Conservation (phyloP, 2,888 invertebrate genomes). For the Gnatocerus cornutus region DNA sequence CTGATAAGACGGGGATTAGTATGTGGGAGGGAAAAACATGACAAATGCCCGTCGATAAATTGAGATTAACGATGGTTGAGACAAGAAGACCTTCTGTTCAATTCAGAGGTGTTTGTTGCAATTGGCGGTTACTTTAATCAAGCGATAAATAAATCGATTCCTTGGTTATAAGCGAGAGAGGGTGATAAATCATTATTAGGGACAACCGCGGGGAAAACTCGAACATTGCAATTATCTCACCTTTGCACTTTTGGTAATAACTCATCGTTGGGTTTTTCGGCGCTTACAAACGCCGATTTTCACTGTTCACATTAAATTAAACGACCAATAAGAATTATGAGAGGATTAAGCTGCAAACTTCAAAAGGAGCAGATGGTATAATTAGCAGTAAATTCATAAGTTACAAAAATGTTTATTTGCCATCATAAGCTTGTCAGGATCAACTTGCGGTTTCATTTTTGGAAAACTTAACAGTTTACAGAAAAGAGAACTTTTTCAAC, state of each 20-base stretch:
- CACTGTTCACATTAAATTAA: not conserved
- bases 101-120: constrained; percentile 32
- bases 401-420: too few species aligned
- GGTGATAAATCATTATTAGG: constrained; percentile 45
- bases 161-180: constrained; percentile 32
- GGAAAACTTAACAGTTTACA: too few species aligned
- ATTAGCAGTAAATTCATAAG: too few species aligned
- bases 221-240: constrained; percentile 31
- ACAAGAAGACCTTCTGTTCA: constrained; percentile 41
- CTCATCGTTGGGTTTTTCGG: constrained; percentile 7
- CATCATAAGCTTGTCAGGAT: too few species aligned
- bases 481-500: too few species aligned
- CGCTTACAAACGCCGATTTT: not conserved
- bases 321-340: too few species aligned
- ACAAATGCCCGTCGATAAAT: constrained; percentile 30
- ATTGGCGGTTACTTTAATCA: constrained; percentile 40
- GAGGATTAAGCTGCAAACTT: not conserved
- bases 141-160: constrained; percentile 38
- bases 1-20: constrained; percentile 22
- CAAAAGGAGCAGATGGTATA: constrained; percentile 1
- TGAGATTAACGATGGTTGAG: constrained; percentile 38
- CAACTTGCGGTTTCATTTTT: too few species aligned
- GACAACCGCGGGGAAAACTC: constrained; percentile 17
- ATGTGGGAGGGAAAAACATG: constrained; percentile 18
- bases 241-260: constrained; percentile 24